These are phyloP conservation scores for Champsocephalus esox DNA, from an alignment of 2,797 vertebrate genomes.

Conservation along the genomic window DNA sequence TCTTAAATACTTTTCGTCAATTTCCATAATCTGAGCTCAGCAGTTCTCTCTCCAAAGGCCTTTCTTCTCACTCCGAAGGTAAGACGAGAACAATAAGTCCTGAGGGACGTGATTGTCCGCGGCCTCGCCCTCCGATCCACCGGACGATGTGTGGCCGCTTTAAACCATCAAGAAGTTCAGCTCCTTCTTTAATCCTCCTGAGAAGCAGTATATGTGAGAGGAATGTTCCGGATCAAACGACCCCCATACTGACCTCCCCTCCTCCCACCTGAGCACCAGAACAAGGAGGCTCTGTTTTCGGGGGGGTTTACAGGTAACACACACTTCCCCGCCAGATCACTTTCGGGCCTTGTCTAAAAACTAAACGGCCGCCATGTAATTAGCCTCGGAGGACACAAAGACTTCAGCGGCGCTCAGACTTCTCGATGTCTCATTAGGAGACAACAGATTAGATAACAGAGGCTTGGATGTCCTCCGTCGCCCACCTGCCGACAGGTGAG, in stretches of 20 bases:
- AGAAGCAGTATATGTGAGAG: conserved; percentile 57
- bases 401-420: conserved; percentile 51
- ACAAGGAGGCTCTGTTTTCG: conserved; percentile 75
- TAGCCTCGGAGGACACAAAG: conserved; percentile 79
- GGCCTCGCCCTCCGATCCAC: conserved; percentile 34
- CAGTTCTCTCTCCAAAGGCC: conserved; percentile 9
- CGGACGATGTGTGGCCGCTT: conserved; percentile 37
- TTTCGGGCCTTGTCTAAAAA: conserved; percentile 74
- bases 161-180: conserved; percentile 43
- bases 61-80: conserved; percentile 33
- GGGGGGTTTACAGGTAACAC: conserved; percentile 62
- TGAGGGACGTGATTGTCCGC: conserved; percentile 55
- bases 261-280: conserved; percentile 32
- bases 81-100: conserved; percentile 49
- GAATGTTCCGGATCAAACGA: conserved; percentile 74
- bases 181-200: conserved; percentile 74
- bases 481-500: conserved; percentile 80
- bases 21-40: background rate
- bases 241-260: conserved; percentile 14
- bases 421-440: conserved; percentile 85
- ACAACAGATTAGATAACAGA: conserved; percentile 81
- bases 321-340: conserved; percentile 58
- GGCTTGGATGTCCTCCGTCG: conserved; percentile 72
- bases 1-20: background rate
- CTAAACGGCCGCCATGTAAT: conserved; percentile 84